Evolutionary conservation across 2,888 invertebrate species (phyloP), one percentile per base, ranked within the genome.

Genomic region (Malthinus seriepunctatus): DNA sequence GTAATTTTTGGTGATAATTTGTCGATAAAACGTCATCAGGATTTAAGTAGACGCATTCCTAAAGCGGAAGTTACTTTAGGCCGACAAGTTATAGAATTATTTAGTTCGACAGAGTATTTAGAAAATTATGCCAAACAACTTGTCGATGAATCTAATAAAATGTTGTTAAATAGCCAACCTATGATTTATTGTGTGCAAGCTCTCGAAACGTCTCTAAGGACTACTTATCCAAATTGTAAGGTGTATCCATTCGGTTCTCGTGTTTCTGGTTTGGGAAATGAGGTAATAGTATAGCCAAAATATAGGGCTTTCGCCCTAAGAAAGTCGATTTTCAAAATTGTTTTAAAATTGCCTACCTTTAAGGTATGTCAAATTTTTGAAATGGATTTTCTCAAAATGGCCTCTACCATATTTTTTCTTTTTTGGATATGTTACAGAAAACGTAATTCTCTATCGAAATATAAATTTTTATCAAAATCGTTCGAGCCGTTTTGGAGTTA

Each of bases 191-290:
- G 76, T 63, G 76, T 74, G 57, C 32, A 56, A 33, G 69, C 64
- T 45, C 61, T 79, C 23, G 73, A 76, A 60, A 46, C 50, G 5
- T 68, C 69, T 8, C 56, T 79, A 11, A 60, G 53, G 10, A 63
- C 63, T 3, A 44, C 51, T n/a, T 76, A 70, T 64, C 46, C 48
- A 6, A 53, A 72, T 9, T 73, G 81, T 42, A 79, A 80, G 65
- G 77, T 81, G 5, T 78, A 83, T 70, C 79, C 81, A n/a, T 87
- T 86, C 72, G 88, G 88, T 6, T 87, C 87, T 0, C 79, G 85
- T 38, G 73, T 83, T 1, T 81, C 82, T 15, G 84, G 84, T 2
- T 72, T 86, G 31, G 84, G 81, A 5, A 78, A 75, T 14, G 65
- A 70, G 23, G 78, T 60, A 39, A 32, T n/a, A n/a, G n/a, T n/a